Base-by-base conservation (phyloP, 2,113 vertebrate species). In the Etheostoma spectabile region DNA sequence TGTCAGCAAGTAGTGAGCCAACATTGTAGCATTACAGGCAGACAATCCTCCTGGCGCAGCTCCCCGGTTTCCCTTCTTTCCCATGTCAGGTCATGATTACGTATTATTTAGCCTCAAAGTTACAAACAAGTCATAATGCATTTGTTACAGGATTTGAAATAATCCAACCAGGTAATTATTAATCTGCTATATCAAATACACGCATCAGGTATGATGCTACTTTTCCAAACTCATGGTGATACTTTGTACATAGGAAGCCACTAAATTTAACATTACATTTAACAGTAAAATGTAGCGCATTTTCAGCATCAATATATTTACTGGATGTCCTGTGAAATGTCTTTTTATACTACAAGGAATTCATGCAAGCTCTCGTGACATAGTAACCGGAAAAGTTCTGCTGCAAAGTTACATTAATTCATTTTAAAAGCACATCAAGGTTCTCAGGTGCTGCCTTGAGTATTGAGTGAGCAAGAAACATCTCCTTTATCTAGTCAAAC, bases 401-500 rank as follows among this genome's bases (percentile, higher is more conserved):
- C 19, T 12, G 6, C 63, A 8, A 61, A 61, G 5, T 62, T 5
- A 61, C 19, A 30, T 16, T 53, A 22, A 53, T 55, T 61, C 18
- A 42, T 19, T 53, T n/a, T 11, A 68, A 52, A 42, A 49, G 27
- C 45, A 52, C 46, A 49, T 24, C 2, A 30, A 61, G 33, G 19
- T 22, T 68, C 55, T 66, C n/a, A 52, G n/a, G 27, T 84, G 48
- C n/a, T 59, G 38, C 33, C 21, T 8, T 1, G 16, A 56, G 30
- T 33, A n/a, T 24, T 52, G 52, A 27, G 24, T 35, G 59, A 76
- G 59, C 10, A 8, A 35, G 33, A 81, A 70, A 48, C 24, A 51
- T 55, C 42, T 69, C 65, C 16, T 80, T 84, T 70, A 62, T 67
- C 33, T 24, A 69, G 27, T 74, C 69, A 80, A 53, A 56, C 38